phyloP scores from a whole-genome alignment of 2,797 vertebrate genomes.

The Neosalanx taihuensis region DNA sequence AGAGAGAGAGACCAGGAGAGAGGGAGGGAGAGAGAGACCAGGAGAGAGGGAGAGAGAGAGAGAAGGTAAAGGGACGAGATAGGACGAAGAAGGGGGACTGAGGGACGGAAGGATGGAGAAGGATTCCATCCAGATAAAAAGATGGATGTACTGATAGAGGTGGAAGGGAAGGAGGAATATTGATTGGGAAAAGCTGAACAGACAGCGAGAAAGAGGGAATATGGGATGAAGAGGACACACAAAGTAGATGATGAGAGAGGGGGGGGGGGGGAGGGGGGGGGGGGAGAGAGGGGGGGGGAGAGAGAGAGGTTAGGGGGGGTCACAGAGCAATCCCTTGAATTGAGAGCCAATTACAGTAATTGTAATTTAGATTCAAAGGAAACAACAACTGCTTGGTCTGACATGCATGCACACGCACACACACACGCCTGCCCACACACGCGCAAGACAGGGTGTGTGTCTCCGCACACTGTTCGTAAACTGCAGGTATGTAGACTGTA shows the following conservation, averaged over 20 bases:
- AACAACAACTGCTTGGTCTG: conserved; percentile 44
- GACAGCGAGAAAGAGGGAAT: conserved; percentile 26
- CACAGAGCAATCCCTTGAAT: conserved; percentile 68
- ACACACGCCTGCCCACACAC: conserved; percentile 4
- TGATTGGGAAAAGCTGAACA: conserved; percentile 50
- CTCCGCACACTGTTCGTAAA: background rate
- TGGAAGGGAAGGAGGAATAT: conserved; percentile 66
- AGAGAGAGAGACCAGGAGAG: conserved; percentile 35
- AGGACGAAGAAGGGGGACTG: background rate
- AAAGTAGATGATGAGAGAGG: conserved; percentile 15
- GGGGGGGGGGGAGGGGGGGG: conserved; percentile 28
- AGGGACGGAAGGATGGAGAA: conserved; percentile 14
- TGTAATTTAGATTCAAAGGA: conserved; percentile 72
- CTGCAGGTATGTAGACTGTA: background rate
- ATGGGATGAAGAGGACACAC: background rate
- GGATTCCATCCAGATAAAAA: conserved; percentile 47
- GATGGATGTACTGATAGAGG: conserved; percentile 67
- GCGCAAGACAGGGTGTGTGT: background rate
- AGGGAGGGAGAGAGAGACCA: conserved; percentile 28
- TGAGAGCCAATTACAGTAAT: conserved; percentile 75
- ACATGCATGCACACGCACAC: conserved; percentile 1
- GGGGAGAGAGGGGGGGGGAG: conserved; percentile 8
- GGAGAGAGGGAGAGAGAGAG: conserved; percentile 23
- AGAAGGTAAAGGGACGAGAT: conserved; percentile 7
- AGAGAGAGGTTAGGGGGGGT: conserved; percentile 62